Percentiles rank a stretch among this genome's conserved stretches.
Evolutionary conservation across 2,113 vertebrate species (phyloP).

Genomic region (Phocoena sinus): DNA sequence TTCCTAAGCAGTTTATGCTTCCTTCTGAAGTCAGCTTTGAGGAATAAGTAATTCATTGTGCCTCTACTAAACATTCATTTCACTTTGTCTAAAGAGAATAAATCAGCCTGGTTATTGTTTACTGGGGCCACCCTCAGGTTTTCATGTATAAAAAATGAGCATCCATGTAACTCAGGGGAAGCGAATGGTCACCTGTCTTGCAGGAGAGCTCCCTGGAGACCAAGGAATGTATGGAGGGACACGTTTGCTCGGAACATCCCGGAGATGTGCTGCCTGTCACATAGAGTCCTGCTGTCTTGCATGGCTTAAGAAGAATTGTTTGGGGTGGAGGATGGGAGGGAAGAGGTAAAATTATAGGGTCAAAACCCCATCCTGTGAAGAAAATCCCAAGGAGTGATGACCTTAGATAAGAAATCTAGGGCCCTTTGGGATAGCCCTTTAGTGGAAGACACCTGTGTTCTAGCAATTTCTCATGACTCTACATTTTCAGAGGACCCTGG

Average conservation of each 20-base stretch:
- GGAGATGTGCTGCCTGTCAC: neutral
- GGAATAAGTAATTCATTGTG: conserved; percentile 59
- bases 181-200: neutral
- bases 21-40: conserved; percentile 52
- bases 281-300: neutral
- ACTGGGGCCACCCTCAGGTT: neutral
- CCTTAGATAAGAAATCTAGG: neutral
- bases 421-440: neutral
- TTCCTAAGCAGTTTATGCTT: conserved; percentile 39
- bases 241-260: neutral
- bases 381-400: neutral
- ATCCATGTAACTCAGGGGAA: neutral
- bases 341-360: neutral
- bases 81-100: conserved; percentile 1
- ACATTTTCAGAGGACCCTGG: neutral
- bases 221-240: neutral
- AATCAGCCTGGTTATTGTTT: neutral
- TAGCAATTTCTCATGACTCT: neutral
- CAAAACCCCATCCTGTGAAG: neutral
- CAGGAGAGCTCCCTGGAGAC: neutral
- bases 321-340: neutral
- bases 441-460: neutral
- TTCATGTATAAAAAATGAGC: conserved; percentile 24
- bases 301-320: neutral
- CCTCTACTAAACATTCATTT: conserved; percentile 40